These are phyloP conservation scores for Halcyon smyrnensis DNA, from an alignment of 2,797 vertebrate species.

Conservation along the genomic window DNA sequence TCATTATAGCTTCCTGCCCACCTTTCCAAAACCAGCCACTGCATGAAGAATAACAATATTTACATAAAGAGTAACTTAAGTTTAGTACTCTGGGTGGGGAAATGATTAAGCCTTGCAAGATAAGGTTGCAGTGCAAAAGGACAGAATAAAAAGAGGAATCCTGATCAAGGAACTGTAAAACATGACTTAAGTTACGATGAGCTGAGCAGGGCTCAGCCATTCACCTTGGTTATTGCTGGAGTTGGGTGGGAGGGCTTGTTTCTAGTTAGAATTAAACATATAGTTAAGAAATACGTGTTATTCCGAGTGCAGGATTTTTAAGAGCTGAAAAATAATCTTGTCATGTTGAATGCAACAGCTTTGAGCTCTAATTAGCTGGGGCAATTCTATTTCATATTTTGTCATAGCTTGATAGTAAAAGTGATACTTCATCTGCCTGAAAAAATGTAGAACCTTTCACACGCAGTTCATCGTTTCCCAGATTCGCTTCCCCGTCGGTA, in stretches of 20 bases:
- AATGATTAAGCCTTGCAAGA: background rate
- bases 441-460: background rate
- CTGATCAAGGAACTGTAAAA: background rate
- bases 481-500: background rate
- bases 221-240: background rate
- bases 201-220: background rate
- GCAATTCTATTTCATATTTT: slow-evolving; percentile 18
- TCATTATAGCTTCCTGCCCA: background rate
- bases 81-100: background rate
- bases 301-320: background rate
- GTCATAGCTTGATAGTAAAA: slow-evolving; percentile 12
- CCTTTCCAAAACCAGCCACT: background rate
- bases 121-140: background rate
- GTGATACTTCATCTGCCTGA: background rate
- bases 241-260: background rate
- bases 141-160: background rate
- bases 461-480: background rate
- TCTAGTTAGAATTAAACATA: background rate
- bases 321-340: background rate
- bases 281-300: background rate
- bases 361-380: background rate
- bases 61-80: background rate
- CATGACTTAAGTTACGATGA: background rate
- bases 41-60: background rate
- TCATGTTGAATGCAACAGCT: background rate